Evolutionary conservation across 2,888 invertebrate genomes (phyloP).

Genomic region (Liodrosophila aerea): DNA sequence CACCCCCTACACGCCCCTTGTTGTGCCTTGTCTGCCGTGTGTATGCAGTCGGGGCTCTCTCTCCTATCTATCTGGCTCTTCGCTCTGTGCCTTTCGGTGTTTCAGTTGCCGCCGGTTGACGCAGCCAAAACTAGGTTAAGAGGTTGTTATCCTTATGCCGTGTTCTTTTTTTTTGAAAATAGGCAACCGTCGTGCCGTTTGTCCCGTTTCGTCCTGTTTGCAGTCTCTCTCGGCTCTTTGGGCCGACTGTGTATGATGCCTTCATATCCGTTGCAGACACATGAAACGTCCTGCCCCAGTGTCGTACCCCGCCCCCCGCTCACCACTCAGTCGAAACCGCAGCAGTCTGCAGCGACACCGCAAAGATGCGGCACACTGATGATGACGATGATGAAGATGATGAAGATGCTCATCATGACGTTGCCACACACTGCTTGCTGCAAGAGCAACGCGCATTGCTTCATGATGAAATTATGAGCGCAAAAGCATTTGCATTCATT

Average conservation of each 20-base stretch:
- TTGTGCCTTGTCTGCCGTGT: neutral
- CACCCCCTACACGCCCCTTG: neutral
- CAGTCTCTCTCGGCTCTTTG: slow-evolving; percentile 9
- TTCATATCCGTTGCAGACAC: slow-evolving; percentile 76
- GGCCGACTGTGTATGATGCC: slow-evolving; percentile 75
- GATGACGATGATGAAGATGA: slow-evolving; percentile 9
- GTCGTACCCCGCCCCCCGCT: no score
- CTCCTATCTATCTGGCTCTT: neutral
- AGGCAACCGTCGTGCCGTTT: slow-evolving; percentile 52
- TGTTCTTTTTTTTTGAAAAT: slow-evolving; percentile 77
- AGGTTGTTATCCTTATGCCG: slow-evolving; percentile 78
- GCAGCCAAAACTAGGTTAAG: slow-evolving; percentile 72
- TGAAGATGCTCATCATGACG: slow-evolving; percentile 14
- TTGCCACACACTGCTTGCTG: slow-evolving; percentile 4
- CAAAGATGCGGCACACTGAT: slow-evolving; percentile 30
- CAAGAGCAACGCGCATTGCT: slow-evolving; percentile 12
- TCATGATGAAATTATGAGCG: slow-evolving; percentile 77
- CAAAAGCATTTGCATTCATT: slow-evolving; percentile 78
- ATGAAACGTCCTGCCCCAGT: slow-evolving; percentile 77
- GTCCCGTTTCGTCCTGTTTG: slow-evolving; percentile 11
- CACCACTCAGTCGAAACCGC: slow-evolving; percentile 65
- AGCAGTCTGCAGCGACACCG: slow-evolving; percentile 57
- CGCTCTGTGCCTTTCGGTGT: slow-evolving; percentile 2
- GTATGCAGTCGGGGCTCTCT: slow-evolving; percentile 20
- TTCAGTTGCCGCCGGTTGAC: slow-evolving; percentile 43